A percentile compares a stretch with the other conserved stretches of the same genome.
phyloP scores from a whole-genome alignment of 1,140 invertebrate species.

The Glossosoma conforme region DNA sequence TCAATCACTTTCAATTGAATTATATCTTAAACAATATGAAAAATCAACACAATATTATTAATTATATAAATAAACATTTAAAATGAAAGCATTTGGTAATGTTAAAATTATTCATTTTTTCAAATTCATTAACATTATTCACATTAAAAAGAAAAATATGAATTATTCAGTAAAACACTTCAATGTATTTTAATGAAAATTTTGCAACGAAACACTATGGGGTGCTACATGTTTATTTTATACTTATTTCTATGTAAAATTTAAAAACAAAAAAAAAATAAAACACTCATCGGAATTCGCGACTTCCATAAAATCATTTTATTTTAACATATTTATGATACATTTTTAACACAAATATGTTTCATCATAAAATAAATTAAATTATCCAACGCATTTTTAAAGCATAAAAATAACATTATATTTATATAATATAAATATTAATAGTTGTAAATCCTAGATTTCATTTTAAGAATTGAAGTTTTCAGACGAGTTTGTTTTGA shows the following conservation, averaged over 20 bases:
- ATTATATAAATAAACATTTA: slow-evolving; percentile 1
- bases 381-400: slow-evolving; percentile 2
- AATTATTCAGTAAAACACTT: no score
- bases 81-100: slow-evolving; percentile 4
- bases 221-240: slow-evolving; percentile 22
- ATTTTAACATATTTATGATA: no score
- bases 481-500: background rate
- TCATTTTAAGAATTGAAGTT: background rate
- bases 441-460: slow-evolving; percentile 1
- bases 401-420: background rate
- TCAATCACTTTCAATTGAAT: background rate
- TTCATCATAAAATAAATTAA: slow-evolving; percentile 7
- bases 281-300: no score
- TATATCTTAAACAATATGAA: background rate
- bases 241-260: slow-evolving; percentile 3
- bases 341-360: no score
- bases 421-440: background rate
- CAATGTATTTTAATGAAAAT: slow-evolving; percentile 18
- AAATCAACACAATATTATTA: background rate
- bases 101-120: slow-evolving; percentile 3
- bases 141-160: background rate
- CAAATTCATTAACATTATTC: background rate
- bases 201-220: slow-evolving; percentile 27
- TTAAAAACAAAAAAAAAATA: no score
- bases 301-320: no score